These are phyloP conservation scores for Chloebia gouldiae DNA, from an alignment of 2,113 vertebrate genomes.

Conservation along the genomic window DNA sequence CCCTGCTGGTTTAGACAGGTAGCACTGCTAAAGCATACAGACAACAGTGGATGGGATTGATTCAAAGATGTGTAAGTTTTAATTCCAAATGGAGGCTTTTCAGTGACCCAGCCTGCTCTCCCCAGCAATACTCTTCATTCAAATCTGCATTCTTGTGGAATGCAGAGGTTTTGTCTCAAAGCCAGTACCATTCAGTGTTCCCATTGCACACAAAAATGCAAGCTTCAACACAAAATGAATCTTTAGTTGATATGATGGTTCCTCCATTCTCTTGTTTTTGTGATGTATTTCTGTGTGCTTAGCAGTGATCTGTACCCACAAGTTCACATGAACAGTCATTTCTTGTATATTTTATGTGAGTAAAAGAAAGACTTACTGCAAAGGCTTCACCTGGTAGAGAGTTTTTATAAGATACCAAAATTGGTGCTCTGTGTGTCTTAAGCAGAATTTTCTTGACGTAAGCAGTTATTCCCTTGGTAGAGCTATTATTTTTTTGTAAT, in stretches of 20 bases:
- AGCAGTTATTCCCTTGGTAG: neutral
- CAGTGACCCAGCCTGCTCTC: neutral
- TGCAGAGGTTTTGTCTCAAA: neutral
- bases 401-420: neutral
- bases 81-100: neutral
- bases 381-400: neutral
- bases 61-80: neutral
- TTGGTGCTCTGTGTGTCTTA: neutral
- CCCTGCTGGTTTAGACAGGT: neutral
- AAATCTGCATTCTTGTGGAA: neutral
- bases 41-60: neutral
- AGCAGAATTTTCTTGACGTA: neutral
- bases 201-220: neutral
- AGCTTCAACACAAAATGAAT: neutral
- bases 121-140: neutral
- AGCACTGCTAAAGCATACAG: neutral
- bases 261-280: neutral
- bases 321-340: neutral
- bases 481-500: neutral
- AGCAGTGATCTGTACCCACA: neutral
- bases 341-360: neutral
- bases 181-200: neutral
- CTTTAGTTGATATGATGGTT: neutral
- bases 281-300: neutral
- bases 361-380: constrained; percentile 31